phyloP scores from a whole-genome alignment of 2,797 vertebrate genomes.

The Simalia tracyae region DNA sequence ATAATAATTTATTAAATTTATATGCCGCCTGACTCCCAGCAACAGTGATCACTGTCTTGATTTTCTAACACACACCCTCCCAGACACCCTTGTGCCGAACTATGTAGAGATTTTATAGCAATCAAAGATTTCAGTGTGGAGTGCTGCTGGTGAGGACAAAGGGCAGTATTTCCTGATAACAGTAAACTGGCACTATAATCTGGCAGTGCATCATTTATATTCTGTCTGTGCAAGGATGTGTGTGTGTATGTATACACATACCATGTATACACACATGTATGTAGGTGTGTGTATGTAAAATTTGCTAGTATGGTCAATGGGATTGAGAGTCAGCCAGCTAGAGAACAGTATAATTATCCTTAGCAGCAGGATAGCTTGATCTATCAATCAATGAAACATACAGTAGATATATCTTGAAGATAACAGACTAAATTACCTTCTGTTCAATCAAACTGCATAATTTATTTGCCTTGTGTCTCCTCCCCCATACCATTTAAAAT shows the following conservation, averaged over 20 bases:
- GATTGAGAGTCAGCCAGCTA: background rate
- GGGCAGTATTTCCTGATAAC: background rate
- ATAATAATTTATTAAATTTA: background rate
- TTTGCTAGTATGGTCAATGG: background rate
- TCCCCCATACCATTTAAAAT: constrained; percentile 35
- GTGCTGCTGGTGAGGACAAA: background rate
- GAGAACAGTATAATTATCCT: constrained; percentile 1
- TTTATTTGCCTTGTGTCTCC: constrained; percentile 43
- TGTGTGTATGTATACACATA: background rate
- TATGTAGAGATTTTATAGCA: background rate
- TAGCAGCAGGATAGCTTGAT: background rate
- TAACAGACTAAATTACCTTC: constrained; percentile 7
- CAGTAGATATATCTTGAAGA: background rate
- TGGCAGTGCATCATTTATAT: background rate
- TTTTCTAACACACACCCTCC: background rate
- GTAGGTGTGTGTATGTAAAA: background rate
- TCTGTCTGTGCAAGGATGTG: background rate
- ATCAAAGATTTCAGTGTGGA: background rate
- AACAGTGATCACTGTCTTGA: background rate
- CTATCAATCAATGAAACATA: background rate
- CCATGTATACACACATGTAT: background rate
- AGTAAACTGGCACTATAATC: background rate
- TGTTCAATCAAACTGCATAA: background rate
- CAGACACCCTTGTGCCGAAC: background rate
- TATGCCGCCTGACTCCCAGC: background rate